phyloP scores from a whole-genome alignment of 2,797 vertebrate species.

The Clarias pachynema region DNA sequence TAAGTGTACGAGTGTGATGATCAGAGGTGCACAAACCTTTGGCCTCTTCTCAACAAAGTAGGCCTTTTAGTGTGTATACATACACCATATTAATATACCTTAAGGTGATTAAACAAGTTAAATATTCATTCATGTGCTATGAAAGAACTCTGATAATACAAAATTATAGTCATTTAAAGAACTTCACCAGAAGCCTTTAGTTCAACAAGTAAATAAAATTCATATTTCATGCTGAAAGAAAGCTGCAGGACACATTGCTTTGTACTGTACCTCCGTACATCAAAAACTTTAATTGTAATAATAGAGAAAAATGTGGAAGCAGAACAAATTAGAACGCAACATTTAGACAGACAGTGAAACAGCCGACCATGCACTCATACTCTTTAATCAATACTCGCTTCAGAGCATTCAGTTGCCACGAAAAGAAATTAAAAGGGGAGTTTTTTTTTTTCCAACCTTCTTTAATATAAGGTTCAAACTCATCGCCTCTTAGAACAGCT shows the following conservation, averaged over 20 bases:
- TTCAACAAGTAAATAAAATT: not conserved
- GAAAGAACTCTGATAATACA: no score
- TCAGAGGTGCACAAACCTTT: no score
- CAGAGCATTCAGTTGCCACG: constrained; percentile 25
- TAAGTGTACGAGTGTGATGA: no score
- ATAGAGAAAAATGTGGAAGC: constrained; percentile 59
- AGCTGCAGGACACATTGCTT: not conserved
- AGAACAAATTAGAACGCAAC: constrained; percentile 59
- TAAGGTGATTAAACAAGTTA: no score
- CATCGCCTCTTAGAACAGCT: constrained; percentile 14
- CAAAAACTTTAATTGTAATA: constrained; percentile 70
- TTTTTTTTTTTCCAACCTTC: constrained; percentile 28
- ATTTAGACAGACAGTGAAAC: constrained; percentile 54
- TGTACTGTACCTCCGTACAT: constrained; percentile 38
- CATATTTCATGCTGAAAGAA: not conserved
- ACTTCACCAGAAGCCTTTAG: no score
- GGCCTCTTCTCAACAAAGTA: no score
- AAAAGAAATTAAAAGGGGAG: constrained; percentile 47
- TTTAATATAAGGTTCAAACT: constrained; percentile 32
- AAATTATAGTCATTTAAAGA: no score
- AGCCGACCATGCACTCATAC: constrained; percentile 21
- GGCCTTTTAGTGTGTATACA: no score
- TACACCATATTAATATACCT: no score
- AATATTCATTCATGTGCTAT: no score
- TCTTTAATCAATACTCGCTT: constrained; percentile 20